Evolutionary conservation across 1,140 invertebrate species (phyloP), one percentile per base, ranked within the genome.

Genomic region (Heliconius congener): DNA sequence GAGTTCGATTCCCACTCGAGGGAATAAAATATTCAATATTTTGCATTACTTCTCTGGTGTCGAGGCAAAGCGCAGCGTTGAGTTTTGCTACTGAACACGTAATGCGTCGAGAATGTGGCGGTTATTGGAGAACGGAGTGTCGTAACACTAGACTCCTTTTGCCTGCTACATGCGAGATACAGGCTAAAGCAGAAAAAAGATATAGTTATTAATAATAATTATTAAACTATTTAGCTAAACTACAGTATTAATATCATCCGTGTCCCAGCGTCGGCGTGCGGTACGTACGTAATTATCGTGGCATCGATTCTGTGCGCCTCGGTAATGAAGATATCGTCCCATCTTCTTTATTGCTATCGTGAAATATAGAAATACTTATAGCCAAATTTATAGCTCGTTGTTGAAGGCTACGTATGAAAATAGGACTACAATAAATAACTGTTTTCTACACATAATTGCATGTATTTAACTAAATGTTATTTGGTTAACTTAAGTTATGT

Each of bases 241-340:
- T 66, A n/a, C 27, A 66, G 85, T 88, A 89, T 88, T 89, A 91
- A 90, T 88, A 88, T 85, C 86, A 27, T 66, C 27, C 60, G 60
- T 66, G 27, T 16, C 30, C 9, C 60, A 30, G 60, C 60, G 60
- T n/a, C 77, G 82, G 83, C 82, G 76, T 81, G 84, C 78, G 81
- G 77, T 83, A 80, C 76, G 83, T 90, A 90, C 0, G 83, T 89
- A 90, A 91, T 90, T 90, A 91, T 88, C 85, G 83, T 82, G 80
- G 88, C 87, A 86, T 87, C 87, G 86, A 90, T 88, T 85, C 82
- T 83, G 81, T 85, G 80, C 80, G 86, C 84, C 72, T 81, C 80
- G 87, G 87, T 90, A 90, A 91, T 90, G 88, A 91, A 90, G 88
- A 90, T 91, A 90, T 90, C 86, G 84, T 79, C 85, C 76, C 84